Conservation (phyloP, 2,888 invertebrate genomes). For the Dinocampus coccinellae region DNA sequence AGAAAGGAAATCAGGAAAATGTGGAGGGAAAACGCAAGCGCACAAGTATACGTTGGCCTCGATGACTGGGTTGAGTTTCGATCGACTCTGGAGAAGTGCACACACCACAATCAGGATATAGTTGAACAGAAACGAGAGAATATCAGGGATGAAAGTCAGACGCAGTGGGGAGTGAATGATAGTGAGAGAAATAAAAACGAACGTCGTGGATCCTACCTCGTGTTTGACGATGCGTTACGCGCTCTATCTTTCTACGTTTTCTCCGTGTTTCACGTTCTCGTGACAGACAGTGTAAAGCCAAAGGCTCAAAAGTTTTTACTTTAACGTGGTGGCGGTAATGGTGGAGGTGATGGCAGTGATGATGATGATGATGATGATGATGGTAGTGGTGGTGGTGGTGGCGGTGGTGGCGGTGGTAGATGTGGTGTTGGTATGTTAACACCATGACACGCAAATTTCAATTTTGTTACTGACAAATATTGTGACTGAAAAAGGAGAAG, state of each 20-base stretch:
- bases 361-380: no score
- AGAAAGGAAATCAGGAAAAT: neutral
- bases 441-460: neutral
- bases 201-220: conserved; percentile 22
- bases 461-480: neutral
- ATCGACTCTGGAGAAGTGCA: conserved; percentile 52
- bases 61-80: conserved; percentile 53
- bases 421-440: neutral
- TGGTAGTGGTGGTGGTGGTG: neutral
- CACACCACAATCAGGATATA: conserved; percentile 24
- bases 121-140: neutral
- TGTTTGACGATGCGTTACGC: conserved; percentile 35
- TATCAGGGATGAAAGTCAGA: neutral
- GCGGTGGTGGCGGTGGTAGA: neutral
- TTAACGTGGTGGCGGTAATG: neutral
- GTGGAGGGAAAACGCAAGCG: conserved; percentile 42
- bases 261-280: conserved; percentile 10
- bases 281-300: neutral
- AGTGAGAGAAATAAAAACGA: neutral
- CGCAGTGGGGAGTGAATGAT: conserved; percentile 3
- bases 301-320: neutral
- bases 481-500: neutral
- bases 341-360: neutral
- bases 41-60: conserved; percentile 33
- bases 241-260: conserved; percentile 5